These are phyloP conservation scores for Polyommatus icarus DNA, from an alignment of 2,888 invertebrate species.

Conservation along the genomic window DNA sequence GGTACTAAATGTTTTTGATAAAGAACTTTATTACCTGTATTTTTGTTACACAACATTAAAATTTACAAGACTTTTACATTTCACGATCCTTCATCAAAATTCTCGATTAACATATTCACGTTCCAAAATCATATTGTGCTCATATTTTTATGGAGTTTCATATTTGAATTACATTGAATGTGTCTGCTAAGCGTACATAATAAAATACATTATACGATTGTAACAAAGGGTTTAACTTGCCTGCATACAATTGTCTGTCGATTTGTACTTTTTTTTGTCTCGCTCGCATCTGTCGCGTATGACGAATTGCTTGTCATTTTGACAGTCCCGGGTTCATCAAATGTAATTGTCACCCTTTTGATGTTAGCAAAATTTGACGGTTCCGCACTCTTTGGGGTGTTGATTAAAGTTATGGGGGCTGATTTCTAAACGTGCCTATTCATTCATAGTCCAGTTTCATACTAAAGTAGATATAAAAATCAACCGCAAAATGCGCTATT, in stretches of 20 bases:
- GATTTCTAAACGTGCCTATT: background rate
- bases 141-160: slow-evolving; percentile 17
- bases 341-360: slow-evolving; percentile 74
- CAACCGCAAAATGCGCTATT: background rate
- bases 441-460: background rate
- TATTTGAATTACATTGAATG: slow-evolving; percentile 18
- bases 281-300: slow-evolving; percentile 72
- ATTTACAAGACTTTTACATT: background rate
- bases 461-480: background rate
- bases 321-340: slow-evolving; percentile 68
- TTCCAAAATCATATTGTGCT: background rate
- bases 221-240: slow-evolving; percentile 33
- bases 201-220: slow-evolving; percentile 27
- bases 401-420: slow-evolving; percentile 23
- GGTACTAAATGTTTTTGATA: background rate
- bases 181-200: slow-evolving; percentile 21
- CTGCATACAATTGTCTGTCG: slow-evolving; percentile 46
- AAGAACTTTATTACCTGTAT: background rate
- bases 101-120: slow-evolving; percentile 29
- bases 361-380: slow-evolving; percentile 41
- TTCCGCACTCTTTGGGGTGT: slow-evolving; percentile 19
- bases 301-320: slow-evolving; percentile 78
- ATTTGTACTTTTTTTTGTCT: slow-evolving; percentile 50
- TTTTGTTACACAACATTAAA: background rate
- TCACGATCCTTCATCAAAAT: background rate